Evolutionary conservation across 2,888 invertebrate species (phyloP), one percentile per base, ranked within the genome.

Genomic region (Archips crataeganus): DNA sequence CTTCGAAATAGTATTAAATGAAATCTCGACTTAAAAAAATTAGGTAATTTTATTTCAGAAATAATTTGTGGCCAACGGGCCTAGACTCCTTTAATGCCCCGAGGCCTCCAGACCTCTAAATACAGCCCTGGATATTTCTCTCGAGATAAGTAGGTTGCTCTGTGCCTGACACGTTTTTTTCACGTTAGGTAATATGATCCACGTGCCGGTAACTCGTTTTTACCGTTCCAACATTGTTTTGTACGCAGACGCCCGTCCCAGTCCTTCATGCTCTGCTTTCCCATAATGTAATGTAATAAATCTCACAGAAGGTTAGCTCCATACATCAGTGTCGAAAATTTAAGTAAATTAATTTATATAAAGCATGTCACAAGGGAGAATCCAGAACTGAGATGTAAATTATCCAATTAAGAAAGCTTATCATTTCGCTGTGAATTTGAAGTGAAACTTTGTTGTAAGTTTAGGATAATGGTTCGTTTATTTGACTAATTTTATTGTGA

Each of bases 251-350:
- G 59, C 73, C 64, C 68, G 68, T 63, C 73, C 32, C 72, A 47
- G 63, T 60, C 59, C 68, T 64, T 59, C 63, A 15, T n/a, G 73
- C 62, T 73, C 57, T 63, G 73, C 63, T 49, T 51, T 45, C 23
- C 63, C 59, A 49, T 59, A 68, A 69, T 69, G 42, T 32, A 59
- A 51, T 73, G 73, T 32, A 42, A 69, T 72, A 57, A 68, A 63
- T 63, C 57, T 60, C 47, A 73, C 73, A 73, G 73, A 69, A 73
- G 73, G 73, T 59, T 59, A 73, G 68, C 63, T 34, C 62, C 13
- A 59, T 71, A 67, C 61, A 42, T 64, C 57, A 64, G 13, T 42
- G 23, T 54, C 45, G 45, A 49, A 49, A 64, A 57, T 42, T 65
- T 59, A 34, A 60, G 49, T 23, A 61, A 49, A 51, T 71, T 23